A percentile compares a stretch with the other conserved stretches of the same genome.
phyloP scores from a whole-genome alignment of 2,113 vertebrate species.

The Camelus bactrianus region DNA sequence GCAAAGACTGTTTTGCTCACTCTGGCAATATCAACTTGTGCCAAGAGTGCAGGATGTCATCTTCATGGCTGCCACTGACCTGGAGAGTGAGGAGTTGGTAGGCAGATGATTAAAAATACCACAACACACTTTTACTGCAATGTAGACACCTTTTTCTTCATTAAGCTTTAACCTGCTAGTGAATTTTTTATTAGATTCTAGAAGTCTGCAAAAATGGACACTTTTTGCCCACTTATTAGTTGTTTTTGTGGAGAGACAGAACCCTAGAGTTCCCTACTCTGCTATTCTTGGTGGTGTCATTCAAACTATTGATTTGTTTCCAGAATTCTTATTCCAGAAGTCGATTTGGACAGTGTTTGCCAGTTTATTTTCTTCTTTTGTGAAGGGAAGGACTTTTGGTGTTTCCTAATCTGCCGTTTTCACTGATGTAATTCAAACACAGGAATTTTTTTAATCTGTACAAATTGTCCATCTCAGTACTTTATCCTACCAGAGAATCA shows the following conservation, averaged over 20 bases:
- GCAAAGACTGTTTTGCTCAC: neutral
- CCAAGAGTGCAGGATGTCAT: neutral
- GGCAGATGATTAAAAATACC: neutral
- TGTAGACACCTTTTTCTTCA: neutral
- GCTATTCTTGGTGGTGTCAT: neutral
- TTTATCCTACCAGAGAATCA: constrained; percentile 9
- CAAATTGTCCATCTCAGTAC: neutral
- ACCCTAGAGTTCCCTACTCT: neutral
- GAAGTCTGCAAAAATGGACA: neutral
- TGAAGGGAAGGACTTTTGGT: neutral
- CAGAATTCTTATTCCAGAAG: neutral
- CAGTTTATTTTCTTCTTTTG: neutral
- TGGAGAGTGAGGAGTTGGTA: neutral
- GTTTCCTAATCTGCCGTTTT: neutral
- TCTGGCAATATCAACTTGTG: neutral
- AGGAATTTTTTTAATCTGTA: neutral
- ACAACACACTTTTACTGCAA: neutral
- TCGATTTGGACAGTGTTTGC: neutral
- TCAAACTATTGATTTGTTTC: neutral
- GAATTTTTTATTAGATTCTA: neutral
- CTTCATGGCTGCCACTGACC: neutral
- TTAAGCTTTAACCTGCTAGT: neutral
- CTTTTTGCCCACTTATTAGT: neutral
- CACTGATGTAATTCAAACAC: neutral
- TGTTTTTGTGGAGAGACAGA: neutral